Evolutionary conservation across 2,797 vertebrate species (phyloP).

Genomic region (Hephaestus fuliginosus): DNA sequence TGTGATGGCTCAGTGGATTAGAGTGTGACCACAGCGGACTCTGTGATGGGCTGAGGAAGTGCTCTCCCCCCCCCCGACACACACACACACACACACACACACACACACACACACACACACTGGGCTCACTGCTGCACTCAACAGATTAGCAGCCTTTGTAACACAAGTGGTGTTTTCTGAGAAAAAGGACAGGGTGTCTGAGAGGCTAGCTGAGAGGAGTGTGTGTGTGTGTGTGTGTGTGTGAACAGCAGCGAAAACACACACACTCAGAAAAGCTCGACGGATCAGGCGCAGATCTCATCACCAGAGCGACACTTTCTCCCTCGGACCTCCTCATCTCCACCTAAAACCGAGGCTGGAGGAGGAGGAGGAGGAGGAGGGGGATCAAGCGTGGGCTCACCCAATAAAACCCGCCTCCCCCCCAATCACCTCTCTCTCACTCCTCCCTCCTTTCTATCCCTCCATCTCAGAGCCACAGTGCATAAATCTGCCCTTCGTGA

Average conservation of each 20-base stretch:
- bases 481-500: slow-evolving; percentile 81
- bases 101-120: slow-evolving; percentile 28
- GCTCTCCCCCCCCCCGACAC: slow-evolving; percentile 6
- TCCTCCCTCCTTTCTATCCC: slow-evolving; percentile 47
- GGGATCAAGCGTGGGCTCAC: slow-evolving; percentile 68
- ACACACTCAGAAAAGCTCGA: slow-evolving; percentile 49
- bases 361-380: slow-evolving; percentile 4
- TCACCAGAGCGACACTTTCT: slow-evolving; percentile 30
- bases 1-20: slow-evolving; percentile 78
- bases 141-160: slow-evolving; percentile 81
- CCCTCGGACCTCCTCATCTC: slow-evolving; percentile 37
- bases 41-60: slow-evolving; percentile 74
- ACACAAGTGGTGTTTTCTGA: slow-evolving; percentile 78
- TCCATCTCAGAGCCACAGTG: slow-evolving; percentile 72
- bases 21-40: slow-evolving; percentile 72
- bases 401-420: slow-evolving; percentile 69
- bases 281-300: slow-evolving; percentile 68
- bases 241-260: slow-evolving; percentile 19
- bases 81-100: too few relatives aligned
- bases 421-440: slow-evolving; percentile 59
- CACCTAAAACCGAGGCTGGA: slow-evolving; percentile 37
- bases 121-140: slow-evolving; percentile 75
- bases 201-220: slow-evolving; percentile 64
- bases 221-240: slow-evolving; percentile 32
- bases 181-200: slow-evolving; percentile 70